Evolutionary conservation across 2,888 invertebrate species (phyloP).

Genomic region (Chrysopilus asiliformis): DNA sequence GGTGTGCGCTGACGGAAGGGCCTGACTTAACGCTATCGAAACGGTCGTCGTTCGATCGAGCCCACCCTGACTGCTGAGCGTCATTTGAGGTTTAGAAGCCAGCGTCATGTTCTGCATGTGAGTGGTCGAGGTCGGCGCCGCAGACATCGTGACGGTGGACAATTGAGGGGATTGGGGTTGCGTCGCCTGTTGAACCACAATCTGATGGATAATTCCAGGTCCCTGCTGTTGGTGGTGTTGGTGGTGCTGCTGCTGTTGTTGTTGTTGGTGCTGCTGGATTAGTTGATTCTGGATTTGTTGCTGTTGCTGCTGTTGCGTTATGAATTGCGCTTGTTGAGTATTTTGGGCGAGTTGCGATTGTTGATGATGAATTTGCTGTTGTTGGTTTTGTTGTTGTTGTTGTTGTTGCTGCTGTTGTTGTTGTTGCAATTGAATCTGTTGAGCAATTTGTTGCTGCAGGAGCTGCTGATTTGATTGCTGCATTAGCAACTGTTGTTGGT

Average conservation of each 20-base stretch:
- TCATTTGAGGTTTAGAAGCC: conserved; percentile 16
- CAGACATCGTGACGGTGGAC: conserved; percentile 19
- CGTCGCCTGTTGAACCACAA: conserved; percentile 24
- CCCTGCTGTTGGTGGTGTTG: conserved; percentile 21
- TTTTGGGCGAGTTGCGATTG: conserved; percentile 22
- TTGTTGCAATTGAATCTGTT: conserved; percentile 25
- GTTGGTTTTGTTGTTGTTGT: conserved; percentile 21
- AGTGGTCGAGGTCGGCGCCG: conserved; percentile 30
- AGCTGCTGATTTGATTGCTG: conserved; percentile 24
- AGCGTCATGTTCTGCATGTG: neutral
- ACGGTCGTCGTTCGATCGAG: conserved; percentile 6
- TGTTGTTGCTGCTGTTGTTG: conserved; percentile 19
- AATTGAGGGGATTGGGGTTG: conserved; percentile 17
- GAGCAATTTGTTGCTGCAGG: conserved; percentile 27
- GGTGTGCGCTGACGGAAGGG: conserved; percentile 1
- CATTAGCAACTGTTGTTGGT: conserved; percentile 24
- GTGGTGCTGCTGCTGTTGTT: conserved; percentile 26
- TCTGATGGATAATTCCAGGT: conserved; percentile 32
- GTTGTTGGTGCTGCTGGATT: conserved; percentile 34
- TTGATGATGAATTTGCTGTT: conserved; percentile 23
- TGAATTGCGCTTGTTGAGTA: conserved; percentile 32
- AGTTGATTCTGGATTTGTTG: conserved; percentile 39
- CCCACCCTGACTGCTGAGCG: too few relatives aligned
- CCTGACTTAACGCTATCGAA: conserved; percentile 2
- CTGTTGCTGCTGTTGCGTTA: conserved; percentile 40